Percentiles rank a stretch among this genome's conserved stretches.
Conservation (phyloP, 2,888 invertebrate genomes). For the Drosophila prostipennis region DNA sequence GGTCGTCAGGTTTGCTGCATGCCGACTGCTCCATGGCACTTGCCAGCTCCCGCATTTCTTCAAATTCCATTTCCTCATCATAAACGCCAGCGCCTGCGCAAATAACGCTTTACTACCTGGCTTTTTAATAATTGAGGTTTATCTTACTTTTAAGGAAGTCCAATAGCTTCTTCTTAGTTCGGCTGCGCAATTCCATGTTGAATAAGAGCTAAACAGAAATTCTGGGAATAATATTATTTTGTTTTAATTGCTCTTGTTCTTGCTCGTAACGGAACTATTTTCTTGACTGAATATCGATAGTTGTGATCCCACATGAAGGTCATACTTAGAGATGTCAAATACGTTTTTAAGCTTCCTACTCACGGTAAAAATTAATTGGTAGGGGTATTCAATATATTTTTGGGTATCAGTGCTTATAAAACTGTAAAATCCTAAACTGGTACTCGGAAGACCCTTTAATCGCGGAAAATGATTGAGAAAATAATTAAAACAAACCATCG, state of each 20-base stretch:
- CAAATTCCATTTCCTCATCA: conserved; percentile 72
- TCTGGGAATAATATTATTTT: background rate
- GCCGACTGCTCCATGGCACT: conserved; percentile 62
- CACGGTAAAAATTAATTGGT: background rate
- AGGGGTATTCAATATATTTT: background rate
- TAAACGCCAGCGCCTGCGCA: conserved; percentile 63
- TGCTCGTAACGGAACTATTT: conserved; percentile 12
- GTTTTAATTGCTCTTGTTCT: conserved; percentile 2
- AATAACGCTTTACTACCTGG: background rate
- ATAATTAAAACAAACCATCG: no score
- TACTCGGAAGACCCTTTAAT: no score
- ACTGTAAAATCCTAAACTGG: no score
- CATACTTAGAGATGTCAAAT: conserved; percentile 7
- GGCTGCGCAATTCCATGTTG: conserved; percentile 47
- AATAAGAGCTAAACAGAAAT: background rate
- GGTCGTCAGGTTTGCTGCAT: conserved; percentile 17
- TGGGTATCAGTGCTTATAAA: no score
- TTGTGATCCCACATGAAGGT: background rate
- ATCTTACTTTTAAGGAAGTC: conserved; percentile 25
- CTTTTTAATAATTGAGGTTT: no score
- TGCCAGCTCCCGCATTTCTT: conserved; percentile 71
- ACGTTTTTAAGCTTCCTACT: background rate
- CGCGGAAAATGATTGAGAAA: no score
- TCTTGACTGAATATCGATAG: background rate
- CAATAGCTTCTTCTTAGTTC: conserved; percentile 5